Base-by-base conservation (phyloP, 2,113 vertebrate genomes). In the Onychostruthus taczanowskii region DNA sequence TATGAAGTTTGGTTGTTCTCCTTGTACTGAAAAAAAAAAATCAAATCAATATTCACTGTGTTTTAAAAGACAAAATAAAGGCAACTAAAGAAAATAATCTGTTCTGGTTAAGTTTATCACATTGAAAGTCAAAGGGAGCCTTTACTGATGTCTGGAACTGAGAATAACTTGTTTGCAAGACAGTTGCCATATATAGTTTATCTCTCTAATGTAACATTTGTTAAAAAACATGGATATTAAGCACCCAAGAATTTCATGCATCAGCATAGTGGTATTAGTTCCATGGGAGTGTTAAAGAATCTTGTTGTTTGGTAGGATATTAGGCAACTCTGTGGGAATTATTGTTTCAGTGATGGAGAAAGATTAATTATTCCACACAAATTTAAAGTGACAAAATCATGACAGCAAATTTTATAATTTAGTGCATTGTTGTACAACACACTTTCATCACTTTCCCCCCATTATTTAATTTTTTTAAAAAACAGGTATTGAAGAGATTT, bases 1-100 rank as follows among this genome's bases (percentile, higher is more conserved):
- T 72, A 93, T 27, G 52, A 97, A 97, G 61, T 63, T 46, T 74
- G 92, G 86, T 37, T 87, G 87, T 77, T 88, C 88, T 44, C 92
- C 93, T 94, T 94, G 78, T 44, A 94, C 95, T 97, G 72, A 78
- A 93, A 74, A 64, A 75, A 30, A 33, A 31, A 11, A 16, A 52
- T n/a, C 9, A 49, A 30, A n/a, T 39, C 66, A 50, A 67, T n/a
- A 62, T 31, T 52, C 16, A 24, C 22, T n/a, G 2, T 62, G 17
- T 64, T 94, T 84, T 46, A 87, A 92, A 84, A 74, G 43, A 64
- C 22, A 61, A 35, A 69, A 13, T 11, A 35, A 74, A 75, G 75
- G 6, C 15, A 92, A 47, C 11, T 52, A 15, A 92, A 86, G 15
- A 52, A 62, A 84, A 69, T 16, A 19, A 67, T 7, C 2, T 5